These are phyloP conservation scores for Turritopsis rubra DNA, from an alignment of 30 jellyfish, hydroid and myxozoan genomes.

Conservation along the genomic window DNA sequence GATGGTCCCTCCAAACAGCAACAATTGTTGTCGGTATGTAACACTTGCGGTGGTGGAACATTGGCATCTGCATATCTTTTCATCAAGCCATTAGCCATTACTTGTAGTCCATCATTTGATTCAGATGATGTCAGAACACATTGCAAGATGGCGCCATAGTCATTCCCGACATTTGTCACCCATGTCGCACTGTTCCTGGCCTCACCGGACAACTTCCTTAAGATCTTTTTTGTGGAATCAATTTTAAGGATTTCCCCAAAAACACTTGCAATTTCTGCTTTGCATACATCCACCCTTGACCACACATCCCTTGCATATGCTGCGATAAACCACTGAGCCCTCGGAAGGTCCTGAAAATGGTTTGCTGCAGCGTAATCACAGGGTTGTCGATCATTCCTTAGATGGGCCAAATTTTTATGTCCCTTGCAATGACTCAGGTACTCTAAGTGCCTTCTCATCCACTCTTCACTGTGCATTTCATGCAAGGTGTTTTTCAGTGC, in stretches of 20 bases:
- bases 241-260: conserved; percentile 41
- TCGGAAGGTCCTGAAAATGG: too few species aligned
- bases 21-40: conserved; percentile 54
- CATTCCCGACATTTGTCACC: conserved; percentile 59
- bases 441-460: conserved; percentile 26
- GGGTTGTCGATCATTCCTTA: too few species aligned
- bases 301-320: conserved; percentile 59
- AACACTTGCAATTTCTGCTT: conserved; percentile 28
- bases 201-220: conserved; percentile 45
- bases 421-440: conserved; percentile 31
- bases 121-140: conserved; percentile 21
- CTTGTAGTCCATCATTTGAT: conserved; percentile 7
- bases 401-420: background rate
- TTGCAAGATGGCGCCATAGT: conserved; percentile 38
- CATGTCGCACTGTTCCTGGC: conserved; percentile 36
- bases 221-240: conserved; percentile 48
- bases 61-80: conserved; percentile 23
- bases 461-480: conserved; percentile 39
- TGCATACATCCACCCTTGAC: conserved; percentile 28
- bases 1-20: conserved; percentile 28
- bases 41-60: conserved; percentile 29
- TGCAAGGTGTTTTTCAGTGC: conserved; percentile 29
- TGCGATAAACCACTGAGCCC: too few species aligned
- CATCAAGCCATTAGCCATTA: conserved; percentile 38
- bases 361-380: too few species aligned